Conservation (phyloP, 1,140 invertebrate genomes). For the Penaeus indicus region DNA sequence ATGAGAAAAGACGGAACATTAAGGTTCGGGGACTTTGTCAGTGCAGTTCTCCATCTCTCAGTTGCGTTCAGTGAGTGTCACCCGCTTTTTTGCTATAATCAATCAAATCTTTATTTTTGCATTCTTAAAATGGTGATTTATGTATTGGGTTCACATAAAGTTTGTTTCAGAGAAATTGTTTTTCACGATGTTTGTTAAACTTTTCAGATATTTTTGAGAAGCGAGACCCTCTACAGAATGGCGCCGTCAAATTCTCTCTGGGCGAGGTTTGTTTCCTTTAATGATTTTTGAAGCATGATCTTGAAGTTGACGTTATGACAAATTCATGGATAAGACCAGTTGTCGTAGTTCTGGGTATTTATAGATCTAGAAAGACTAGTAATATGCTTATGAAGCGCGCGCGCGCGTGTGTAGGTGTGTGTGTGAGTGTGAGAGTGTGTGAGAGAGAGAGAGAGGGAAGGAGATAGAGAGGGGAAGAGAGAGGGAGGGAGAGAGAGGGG, state of each 20-base stretch:
- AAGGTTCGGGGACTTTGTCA: conserved; percentile 93
- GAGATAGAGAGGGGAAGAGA: neutral
- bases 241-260: conserved; percentile 83
- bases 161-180: conserved; percentile 8
- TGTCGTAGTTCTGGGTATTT: neutral
- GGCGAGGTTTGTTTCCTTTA: conserved; percentile 77
- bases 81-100: neutral
- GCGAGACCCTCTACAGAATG: conserved; percentile 86
- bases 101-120: neutral
- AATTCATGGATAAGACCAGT: neutral
- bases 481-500: neutral
- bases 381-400: too few relatives aligned
- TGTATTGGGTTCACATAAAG: neutral
- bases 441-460: conserved; percentile 31
- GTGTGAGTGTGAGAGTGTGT: too few relatives aligned
- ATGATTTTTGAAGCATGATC: too few relatives aligned
- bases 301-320: neutral
- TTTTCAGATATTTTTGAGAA: conserved; percentile 82
- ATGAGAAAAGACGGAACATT: conserved; percentile 94
- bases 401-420: too few relatives aligned
- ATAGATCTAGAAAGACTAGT: too few relatives aligned
- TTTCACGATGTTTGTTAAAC: conserved; percentile 62
- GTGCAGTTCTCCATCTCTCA: conserved; percentile 88
- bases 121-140: neutral
- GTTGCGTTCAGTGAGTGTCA: conserved; percentile 84